Percentiles rank a stretch among this genome's conserved stretches.
Evolutionary conservation across 2,797 vertebrate genomes (phyloP).

Genomic region (Acridotheres tristis): DNA sequence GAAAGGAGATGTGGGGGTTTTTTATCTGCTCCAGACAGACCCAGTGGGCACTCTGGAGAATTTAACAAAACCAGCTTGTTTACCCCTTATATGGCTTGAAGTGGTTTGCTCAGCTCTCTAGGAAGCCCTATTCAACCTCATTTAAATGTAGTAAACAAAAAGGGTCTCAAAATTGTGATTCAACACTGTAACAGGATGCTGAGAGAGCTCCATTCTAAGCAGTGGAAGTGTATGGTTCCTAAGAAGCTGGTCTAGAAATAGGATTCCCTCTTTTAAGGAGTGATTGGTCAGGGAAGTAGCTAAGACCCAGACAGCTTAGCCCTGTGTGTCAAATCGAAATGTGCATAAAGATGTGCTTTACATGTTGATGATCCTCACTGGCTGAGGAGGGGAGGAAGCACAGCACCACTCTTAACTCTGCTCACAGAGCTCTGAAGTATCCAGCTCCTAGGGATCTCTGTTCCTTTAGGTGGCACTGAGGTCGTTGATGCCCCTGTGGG

Average conservation of each 20-base stretch:
- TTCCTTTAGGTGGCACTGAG: neutral
- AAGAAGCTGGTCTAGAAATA: slow-evolving; percentile 56
- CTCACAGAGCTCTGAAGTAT: neutral
- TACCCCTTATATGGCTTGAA: slow-evolving; percentile 38
- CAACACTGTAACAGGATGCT: slow-evolving; percentile 48
- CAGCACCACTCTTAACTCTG: neutral
- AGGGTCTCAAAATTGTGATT: slow-evolving; percentile 58
- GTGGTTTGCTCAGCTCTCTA: slow-evolving; percentile 52
- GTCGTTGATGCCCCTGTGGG: neutral
- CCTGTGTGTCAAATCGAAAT: slow-evolving; percentile 61
- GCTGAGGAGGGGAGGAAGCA: neutral
- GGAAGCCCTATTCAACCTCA: slow-evolving; percentile 59
- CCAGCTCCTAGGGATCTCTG: neutral
- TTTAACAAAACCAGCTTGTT: slow-evolving; percentile 65
- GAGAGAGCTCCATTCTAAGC: slow-evolving; percentile 51
- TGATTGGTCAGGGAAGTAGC: slow-evolving; percentile 41
- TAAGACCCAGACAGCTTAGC: slow-evolving; percentile 62
- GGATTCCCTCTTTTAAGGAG: slow-evolving; percentile 38
- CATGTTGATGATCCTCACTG: slow-evolving; percentile 37
- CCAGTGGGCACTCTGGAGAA: slow-evolving; percentile 31
- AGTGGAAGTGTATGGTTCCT: slow-evolving; percentile 30
- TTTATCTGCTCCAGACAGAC: slow-evolving; percentile 49
- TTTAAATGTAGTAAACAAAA: slow-evolving; percentile 67
- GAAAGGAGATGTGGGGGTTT: neutral
- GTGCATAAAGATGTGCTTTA: slow-evolving; percentile 50